Percentiles rank a stretch among this genome's conserved stretches.
phyloP scores from a whole-genome alignment of 2,797 vertebrate species.

The Anniella stebbinsi region DNA sequence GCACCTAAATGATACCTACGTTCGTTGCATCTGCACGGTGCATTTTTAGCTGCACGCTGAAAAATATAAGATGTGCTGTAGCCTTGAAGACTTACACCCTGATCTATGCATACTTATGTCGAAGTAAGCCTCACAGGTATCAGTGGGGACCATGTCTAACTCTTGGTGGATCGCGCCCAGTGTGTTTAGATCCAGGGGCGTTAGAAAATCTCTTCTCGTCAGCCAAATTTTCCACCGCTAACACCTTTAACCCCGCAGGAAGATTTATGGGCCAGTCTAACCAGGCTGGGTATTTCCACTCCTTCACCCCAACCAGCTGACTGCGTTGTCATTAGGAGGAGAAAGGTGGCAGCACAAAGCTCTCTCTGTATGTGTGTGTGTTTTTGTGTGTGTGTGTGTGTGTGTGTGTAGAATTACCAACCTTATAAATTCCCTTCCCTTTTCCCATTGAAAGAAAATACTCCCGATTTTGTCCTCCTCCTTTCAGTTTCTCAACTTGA shows the following conservation, averaged over 20 bases:
- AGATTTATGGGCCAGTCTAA: neutral
- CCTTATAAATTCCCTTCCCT: neutral
- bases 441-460: neutral
- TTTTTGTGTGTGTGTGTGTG: neutral
- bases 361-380: too few relatives aligned
- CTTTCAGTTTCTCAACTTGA: neutral
- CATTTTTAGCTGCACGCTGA: too few relatives aligned
- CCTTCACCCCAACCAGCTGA: neutral
- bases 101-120: too few relatives aligned
- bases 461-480: neutral
- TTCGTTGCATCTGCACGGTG: neutral
- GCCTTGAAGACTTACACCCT: neutral
- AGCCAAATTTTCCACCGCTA: neutral
- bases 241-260: neutral
- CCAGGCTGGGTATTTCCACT: neutral
- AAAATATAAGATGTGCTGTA: neutral
- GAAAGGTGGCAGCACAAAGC: too few relatives aligned
- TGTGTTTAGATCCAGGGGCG: neutral
- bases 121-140: neutral
- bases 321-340: neutral
- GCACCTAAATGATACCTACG: neutral
- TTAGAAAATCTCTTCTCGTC: neutral
- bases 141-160: neutral
- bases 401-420: neutral
- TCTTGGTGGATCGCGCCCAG: neutral